Evolutionary conservation across 2,888 invertebrate species (phyloP), one percentile per base, ranked within the genome.

Genomic region (Acronicta leporina): DNA sequence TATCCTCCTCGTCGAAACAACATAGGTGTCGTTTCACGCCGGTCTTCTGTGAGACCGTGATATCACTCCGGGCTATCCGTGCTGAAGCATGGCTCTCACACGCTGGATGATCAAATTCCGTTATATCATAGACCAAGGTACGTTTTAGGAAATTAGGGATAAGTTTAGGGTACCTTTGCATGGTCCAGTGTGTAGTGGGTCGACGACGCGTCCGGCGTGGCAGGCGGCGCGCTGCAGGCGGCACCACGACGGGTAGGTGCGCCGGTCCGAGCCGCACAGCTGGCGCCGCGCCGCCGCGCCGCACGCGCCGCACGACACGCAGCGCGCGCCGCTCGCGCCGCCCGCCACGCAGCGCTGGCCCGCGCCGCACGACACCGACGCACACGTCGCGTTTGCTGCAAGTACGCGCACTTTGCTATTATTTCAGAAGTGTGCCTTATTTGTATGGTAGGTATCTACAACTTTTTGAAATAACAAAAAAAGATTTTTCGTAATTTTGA

Each of bases 181-280:
- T 73, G 96, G 95, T 51, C 97, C 97, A 35, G 96, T 95, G 84
- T 97, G 96, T 81, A 96, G 92, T 13, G 97, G 96, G 80, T 97
- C 97, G 75, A 97, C 95, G 75, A 97, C 96, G 69, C 95, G 95
- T 8, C 97, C 97, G 35, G 95, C 96, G 79, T 95, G 95, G 88
- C 97, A 97, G 20, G 97, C 95, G 81, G 96, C 96, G 82, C 96
- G 95, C 88, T 96, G 96, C 95, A 97, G 96, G 73, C 97, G 96
- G 90, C 97, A 97, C 97, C 97, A 97, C 69, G 96, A 97, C 48
- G 95, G 92, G 90, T 97, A 97, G 48, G 97, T 97, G 76, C 95
- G 94, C 76, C 96, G 95, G 93, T 97, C 97, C 50, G 96, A 95
- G 76, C 97, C 97, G 89, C 97, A 97, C 60, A 97, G 94, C 63